Base-by-base conservation (phyloP, 2,888 invertebrate genomes). In the Phasia obesa region DNA sequence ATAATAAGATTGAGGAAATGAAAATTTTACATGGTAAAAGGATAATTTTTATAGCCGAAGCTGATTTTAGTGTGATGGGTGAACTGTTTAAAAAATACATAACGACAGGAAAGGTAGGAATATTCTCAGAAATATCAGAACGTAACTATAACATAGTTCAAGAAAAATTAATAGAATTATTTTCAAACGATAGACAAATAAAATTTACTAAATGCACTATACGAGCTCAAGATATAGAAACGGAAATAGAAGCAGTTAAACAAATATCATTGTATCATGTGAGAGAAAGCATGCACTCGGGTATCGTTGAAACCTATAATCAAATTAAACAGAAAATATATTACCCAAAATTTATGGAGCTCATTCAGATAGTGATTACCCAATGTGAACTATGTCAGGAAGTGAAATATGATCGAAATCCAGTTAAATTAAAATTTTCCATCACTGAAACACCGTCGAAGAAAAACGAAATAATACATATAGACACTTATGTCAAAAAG, bases 301-400 rank as follows among this genome's bases (percentile, higher is more conserved):
- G 42, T 7, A 67, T n/a, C n/a, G n/a, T n/a, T n/a, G n/a, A n/a
- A n/a, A n/a, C 67, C 0, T 55, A 69, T 19, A 57, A 69, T 6
- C 7, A 69, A 1, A 55, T 55, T 25, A 69, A 42, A 11, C 21
- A 53, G 15, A 69, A 19, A 21, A 69, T 55, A n/a, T n/a, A n/a
- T n/a, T n/a, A n/a, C n/a, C n/a, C n/a, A n/a, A n/a, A n/a, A n/a
- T n/a, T n/a, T n/a, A n/a, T n/a, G n/a, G n/a, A n/a, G n/a, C n/a
- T n/a, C n/a, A n/a, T n/a, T n/a, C n/a, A n/a, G n/a, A n/a, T n/a
- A n/a, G n/a, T n/a, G n/a, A n/a, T n/a, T n/a, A n/a, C n/a, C n/a
- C n/a, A n/a, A n/a, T n/a, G n/a, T n/a, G n/a, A n/a, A n/a, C n/a
- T n/a, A n/a, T n/a, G n/a, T n/a, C n/a, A n/a, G n/a, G n/a, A n/a